Percentiles rank a stretch among this genome's conserved stretches.
Evolutionary conservation across 2,888 invertebrate species (phyloP).

Genomic region (Trachelus iudaicus): DNA sequence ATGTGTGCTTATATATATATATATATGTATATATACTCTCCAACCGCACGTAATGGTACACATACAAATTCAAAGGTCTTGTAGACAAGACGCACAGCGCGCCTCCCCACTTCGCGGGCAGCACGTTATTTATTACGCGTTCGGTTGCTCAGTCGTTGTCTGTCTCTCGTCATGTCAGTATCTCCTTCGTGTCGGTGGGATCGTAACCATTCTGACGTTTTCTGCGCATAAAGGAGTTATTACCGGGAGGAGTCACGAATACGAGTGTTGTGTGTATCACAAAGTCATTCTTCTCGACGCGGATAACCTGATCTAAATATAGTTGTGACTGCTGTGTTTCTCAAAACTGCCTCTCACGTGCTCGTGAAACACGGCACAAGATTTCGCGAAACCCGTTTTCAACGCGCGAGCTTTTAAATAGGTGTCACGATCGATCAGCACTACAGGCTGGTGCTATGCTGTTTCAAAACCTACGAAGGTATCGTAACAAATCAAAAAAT

Average conservation of each 20-base stretch:
- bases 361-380: neutral
- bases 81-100: neutral
- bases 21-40: neutral
- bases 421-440: neutral
- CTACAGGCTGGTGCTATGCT: neutral
- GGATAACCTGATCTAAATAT: conserved; percentile 34
- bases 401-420: neutral
- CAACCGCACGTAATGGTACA: neutral
- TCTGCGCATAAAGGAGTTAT: neutral
- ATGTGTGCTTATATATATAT: neutral
- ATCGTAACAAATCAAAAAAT: too few relatives aligned
- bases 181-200: neutral
- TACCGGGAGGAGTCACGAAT: neutral
- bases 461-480: neutral
- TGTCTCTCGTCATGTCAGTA: conserved; percentile 22
- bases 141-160: conserved; percentile 29
- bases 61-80: neutral
- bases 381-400: neutral
- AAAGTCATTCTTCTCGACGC: neutral
- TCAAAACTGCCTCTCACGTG: neutral
- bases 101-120: conserved; percentile 18
- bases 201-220: neutral
- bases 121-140: conserved; percentile 35
- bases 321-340: conserved; percentile 30
- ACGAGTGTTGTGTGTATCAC: neutral